These are phyloP conservation scores for Apodemia duryi DNA, from an alignment of 2,888 invertebrate species.

Conservation along the genomic window DNA sequence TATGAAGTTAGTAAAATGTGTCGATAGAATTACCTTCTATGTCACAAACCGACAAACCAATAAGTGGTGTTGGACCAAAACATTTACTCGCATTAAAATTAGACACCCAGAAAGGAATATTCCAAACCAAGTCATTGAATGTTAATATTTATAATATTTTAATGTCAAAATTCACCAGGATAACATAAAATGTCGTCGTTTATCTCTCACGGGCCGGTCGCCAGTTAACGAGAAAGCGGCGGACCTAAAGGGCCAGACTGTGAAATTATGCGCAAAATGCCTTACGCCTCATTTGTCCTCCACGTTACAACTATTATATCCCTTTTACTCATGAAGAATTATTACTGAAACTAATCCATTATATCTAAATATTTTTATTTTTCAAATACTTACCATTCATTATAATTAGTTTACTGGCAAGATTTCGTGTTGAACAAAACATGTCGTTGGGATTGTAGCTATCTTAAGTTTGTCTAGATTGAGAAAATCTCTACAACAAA, in stretches of 20 bases:
- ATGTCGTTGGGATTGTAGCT: too few relatives aligned
- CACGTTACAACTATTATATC: conserved; percentile 59
- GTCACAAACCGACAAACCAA: too few relatives aligned
- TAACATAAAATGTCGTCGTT: not conserved
- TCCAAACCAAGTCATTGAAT: too few relatives aligned
- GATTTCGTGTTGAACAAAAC: too few relatives aligned
- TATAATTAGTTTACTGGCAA: too few relatives aligned
- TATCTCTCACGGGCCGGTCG: conserved; percentile 8
- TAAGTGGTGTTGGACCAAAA: too few relatives aligned
- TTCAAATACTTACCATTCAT: not conserved
- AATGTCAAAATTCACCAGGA: not conserved
- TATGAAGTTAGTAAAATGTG: too few relatives aligned
- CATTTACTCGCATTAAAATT: too few relatives aligned
- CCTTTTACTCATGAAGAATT: conserved; percentile 43
- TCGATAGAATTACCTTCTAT: too few relatives aligned
- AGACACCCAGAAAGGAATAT: too few relatives aligned
- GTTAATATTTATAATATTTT: not conserved
- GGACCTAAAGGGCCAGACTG: conserved; percentile 38
- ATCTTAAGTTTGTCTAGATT: not conserved
- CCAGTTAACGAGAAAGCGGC: conserved; percentile 14
- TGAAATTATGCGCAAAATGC: conserved; percentile 69
- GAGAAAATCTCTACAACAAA: too few relatives aligned
- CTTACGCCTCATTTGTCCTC: conserved; percentile 68
- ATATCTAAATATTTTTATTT: not conserved
- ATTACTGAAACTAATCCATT: not conserved